phyloP scores from a whole-genome alignment of 1,140 invertebrate species.

The Papilio polyxenes region DNA sequence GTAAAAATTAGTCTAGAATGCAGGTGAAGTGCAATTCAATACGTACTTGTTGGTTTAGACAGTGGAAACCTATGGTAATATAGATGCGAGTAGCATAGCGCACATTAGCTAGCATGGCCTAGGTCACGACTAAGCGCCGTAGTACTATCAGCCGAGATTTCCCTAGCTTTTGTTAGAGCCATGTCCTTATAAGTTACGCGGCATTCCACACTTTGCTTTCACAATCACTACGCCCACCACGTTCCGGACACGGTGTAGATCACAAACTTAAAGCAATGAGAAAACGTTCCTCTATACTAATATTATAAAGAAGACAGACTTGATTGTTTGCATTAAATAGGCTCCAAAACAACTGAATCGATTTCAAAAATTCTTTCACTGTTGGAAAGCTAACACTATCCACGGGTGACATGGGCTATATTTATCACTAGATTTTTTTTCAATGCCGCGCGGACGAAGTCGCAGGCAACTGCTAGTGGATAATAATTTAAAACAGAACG shows the following conservation, averaged over 20 bases:
- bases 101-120: neutral
- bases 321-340: too few relatives aligned
- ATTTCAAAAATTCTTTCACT: too few relatives aligned
- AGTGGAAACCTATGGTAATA: neutral
- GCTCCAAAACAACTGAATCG: too few relatives aligned
- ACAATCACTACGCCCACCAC: neutral
- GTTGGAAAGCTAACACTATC: too few relatives aligned
- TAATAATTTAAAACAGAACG: neutral
- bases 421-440: too few relatives aligned
- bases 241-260: neutral
- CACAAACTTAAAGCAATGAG: neutral
- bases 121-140: neutral
- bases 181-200: slow-evolving; percentile 20
- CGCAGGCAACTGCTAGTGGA: too few relatives aligned
- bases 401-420: too few relatives aligned
- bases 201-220: slow-evolving; percentile 1
- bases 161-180: slow-evolving; percentile 6
- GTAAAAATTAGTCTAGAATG: neutral
- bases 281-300: neutral
- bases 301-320: too few relatives aligned
- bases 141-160: slow-evolving; percentile 9
- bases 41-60: neutral
- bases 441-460: too few relatives aligned
- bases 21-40: neutral
- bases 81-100: neutral